Conservation (phyloP, 2,797 vertebrate species). For the Bovichtus variegatus region DNA sequence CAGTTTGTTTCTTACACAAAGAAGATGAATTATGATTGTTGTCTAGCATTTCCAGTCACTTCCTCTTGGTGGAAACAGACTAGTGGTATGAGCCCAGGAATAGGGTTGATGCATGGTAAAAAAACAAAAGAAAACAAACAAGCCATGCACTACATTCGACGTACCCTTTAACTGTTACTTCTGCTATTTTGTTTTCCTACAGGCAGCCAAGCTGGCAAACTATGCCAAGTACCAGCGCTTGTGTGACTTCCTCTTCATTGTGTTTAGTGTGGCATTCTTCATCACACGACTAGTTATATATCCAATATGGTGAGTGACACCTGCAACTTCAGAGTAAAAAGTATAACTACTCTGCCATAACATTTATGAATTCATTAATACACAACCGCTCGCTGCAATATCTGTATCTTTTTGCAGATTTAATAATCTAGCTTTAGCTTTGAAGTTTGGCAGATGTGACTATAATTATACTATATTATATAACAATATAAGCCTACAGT, state of each 20-base stretch:
- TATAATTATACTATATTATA: too few species aligned
- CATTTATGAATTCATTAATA: neutral
- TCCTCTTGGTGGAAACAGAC: constrained; percentile 9
- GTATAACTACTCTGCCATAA: neutral
- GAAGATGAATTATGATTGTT: constrained; percentile 16
- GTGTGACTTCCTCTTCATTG: constrained; percentile 93
- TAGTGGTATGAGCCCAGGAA: neutral
- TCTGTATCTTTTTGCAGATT: neutral
- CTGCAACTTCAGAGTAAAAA: neutral
- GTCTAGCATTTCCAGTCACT: constrained; percentile 13
- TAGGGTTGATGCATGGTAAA: neutral
- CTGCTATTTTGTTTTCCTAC: constrained; percentile 43
- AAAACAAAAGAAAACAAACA: neutral
- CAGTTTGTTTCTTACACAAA: constrained; percentile 11
- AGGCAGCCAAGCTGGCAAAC: constrained; percentile 97
- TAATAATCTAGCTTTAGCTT: neutral
- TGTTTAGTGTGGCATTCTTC: constrained; percentile 92
- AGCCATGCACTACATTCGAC: neutral
- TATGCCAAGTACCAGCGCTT: constrained; percentile 95
- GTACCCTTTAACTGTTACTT: neutral
- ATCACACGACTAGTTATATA: constrained; percentile 92
- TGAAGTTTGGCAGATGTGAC: neutral
- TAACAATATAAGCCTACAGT: neutral
- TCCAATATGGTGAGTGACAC: constrained; percentile 79
- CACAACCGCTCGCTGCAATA: neutral